phyloP scores from a whole-genome alignment of 2,113 vertebrate genomes.

The Agapornis roseicollis region DNA sequence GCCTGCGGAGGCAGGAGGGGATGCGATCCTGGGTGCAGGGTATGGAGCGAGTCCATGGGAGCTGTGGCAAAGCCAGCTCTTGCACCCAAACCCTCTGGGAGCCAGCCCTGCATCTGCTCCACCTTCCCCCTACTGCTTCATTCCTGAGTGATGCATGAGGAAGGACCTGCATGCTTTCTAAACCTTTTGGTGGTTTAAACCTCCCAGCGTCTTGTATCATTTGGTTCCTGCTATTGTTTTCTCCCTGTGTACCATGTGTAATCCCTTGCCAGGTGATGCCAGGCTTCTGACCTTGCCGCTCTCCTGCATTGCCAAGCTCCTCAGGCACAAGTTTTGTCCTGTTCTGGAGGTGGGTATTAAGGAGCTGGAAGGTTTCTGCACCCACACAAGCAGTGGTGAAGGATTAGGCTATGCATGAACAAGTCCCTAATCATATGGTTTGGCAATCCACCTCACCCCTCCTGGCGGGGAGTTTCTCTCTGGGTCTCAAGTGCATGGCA shows the following conservation, averaged over 20 bases:
- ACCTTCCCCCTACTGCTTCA: rapidly evolving
- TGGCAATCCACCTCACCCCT: slow-evolving; percentile 9
- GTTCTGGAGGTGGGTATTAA: not conserved
- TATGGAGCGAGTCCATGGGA: rapidly evolving
- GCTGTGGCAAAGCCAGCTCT: not conserved
- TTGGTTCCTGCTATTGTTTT: slow-evolving; percentile 23
- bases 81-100: not conserved
- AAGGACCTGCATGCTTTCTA: not conserved
- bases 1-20: not conserved
- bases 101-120: not conserved
- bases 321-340: slow-evolving; percentile 37
- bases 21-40: rapidly evolving
- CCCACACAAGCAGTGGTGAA: slow-evolving; percentile 11
- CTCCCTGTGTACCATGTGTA: not conserved
- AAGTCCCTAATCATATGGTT: slow-evolving; percentile 19
- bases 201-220: not conserved
- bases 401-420: slow-evolving; percentile 39
- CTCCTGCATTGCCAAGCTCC: not conserved
- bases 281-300: not conserved
- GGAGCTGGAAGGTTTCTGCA: slow-evolving; percentile 32
- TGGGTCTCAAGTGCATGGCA: not conserved
- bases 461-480: not conserved
- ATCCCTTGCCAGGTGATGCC: not conserved
- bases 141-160: not conserved
- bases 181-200: not conserved